Evolutionary conservation across 2,888 invertebrate species (phyloP), one percentile per base, ranked within the genome.

Genomic region (Leptothorax acervorum): DNA sequence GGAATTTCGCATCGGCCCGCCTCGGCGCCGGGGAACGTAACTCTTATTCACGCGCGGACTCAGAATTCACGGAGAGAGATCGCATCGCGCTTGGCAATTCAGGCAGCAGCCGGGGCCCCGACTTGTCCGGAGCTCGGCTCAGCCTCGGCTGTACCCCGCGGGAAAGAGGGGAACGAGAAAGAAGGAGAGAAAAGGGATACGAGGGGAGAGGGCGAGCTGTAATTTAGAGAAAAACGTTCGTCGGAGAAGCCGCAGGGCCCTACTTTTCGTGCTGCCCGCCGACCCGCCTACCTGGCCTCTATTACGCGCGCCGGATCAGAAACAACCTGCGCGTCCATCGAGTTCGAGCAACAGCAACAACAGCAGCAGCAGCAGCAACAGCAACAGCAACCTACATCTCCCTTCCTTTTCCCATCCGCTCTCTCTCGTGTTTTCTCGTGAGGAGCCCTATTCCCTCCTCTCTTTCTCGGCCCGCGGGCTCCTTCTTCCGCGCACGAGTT

Each of bases 141-240:
- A 5, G 68, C 42, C 42, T 74, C 23, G 83, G 66, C 55, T 42
- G n/a, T 81, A 74, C 74, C 79, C 79, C 60, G 85, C 90, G 90
- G 89, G 90, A 86, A 85, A 86, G 86, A 73, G 60, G 51, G 42
- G 81, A 57, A 68, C 55, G 48, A 53, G 28, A 75, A 73, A 81
- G 83, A 86, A 82, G 74, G 83, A 85, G 82, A 83, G 85, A 75
- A 86, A 23, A 9, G 62, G 76, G 42, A 74, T 31, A 73, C 65
- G 86, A 86, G 83, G 82, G 79, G 82, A 83, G 86, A 82, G 83
- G 83, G 88, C 74, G 83, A 87, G 84, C 90, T 91, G 91, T 91
- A 92, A 92, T 92, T 92, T 92, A 88, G 90, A 91, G 91, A 91
- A 92, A 91, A 92, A 88, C 90, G 90, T 89, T 88, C 87, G 88